Evolutionary conservation across 2,888 invertebrate species (phyloP).

Genomic region (Folsomia candida): DNA sequence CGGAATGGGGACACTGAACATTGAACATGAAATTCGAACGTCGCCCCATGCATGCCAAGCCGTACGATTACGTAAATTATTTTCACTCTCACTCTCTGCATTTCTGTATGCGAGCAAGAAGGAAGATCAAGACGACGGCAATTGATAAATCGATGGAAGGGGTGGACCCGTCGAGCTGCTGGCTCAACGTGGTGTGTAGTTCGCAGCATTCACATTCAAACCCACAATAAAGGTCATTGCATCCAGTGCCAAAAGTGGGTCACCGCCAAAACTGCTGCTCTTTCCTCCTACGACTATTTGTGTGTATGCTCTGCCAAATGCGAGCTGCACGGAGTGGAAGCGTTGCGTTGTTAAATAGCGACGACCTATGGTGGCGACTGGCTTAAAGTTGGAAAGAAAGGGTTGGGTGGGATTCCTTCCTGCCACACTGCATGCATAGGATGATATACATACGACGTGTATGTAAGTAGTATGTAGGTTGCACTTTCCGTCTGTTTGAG

Average conservation of each 20-base stretch:
- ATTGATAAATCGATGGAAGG: neutral
- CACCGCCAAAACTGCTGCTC: conserved; percentile 31
- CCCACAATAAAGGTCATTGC: conserved; percentile 50
- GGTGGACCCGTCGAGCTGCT: neutral
- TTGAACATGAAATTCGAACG: neutral
- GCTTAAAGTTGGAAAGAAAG: too few relatives aligned
- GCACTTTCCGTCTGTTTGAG: too few relatives aligned
- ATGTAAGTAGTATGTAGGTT: too few relatives aligned
- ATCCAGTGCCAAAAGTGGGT: conserved; percentile 48
- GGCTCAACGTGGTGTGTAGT: conserved; percentile 1
- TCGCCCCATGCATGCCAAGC: neutral
- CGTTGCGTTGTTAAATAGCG: too few relatives aligned
- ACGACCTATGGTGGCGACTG: too few relatives aligned
- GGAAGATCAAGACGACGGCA: neutral
- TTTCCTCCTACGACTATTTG: neutral
- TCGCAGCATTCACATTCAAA: conserved; percentile 20
- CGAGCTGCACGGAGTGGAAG: neutral
- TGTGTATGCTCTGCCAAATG: neutral
- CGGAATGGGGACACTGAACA: neutral
- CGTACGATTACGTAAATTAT: neutral
- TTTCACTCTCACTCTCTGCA: neutral
- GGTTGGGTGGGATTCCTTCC: too few relatives aligned
- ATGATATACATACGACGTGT: neutral
- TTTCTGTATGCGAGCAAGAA: neutral
- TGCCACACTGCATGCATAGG: neutral